Evolutionary conservation across 2,888 invertebrate species (phyloP), one percentile per base, ranked within the genome.

Genomic region (Deilephila porcellus): DNA sequence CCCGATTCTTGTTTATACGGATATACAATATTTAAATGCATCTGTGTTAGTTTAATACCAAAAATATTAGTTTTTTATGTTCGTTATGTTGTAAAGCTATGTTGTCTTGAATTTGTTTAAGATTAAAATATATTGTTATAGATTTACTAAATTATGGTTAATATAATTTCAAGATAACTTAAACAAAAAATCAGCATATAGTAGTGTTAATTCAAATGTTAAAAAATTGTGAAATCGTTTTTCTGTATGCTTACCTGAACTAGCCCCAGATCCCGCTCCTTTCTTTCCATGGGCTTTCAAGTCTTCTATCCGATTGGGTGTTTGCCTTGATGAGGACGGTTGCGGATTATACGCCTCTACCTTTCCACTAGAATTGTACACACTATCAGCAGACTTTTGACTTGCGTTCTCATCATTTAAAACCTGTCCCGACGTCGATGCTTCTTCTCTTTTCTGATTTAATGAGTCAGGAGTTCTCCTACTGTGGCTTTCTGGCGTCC

Each of bases 251-350:
- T 67, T 84, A 95, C 95, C 95, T 88, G 96, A 96, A 87, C 96
- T 96, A 45, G 96, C 96, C 5, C 95, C 96, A 17, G 96, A 96
- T 25, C 96, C 95, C 0, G 95, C 90, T 17, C 91, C 92, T 78
- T 94, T 94, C 80, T 93, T 94, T 14, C 93, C 92, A 74, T 91
- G 90, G 20, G 90, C 89, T 77, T 94, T 95, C 78, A 90, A 89
- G 86, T 92, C 95, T 90, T 94, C 94, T 87, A 94, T 93, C 78
- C 94, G 89, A 76, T 85, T 94, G 7, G 94, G 94, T 1, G 94
- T 90, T 74, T 92, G 90, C 82, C 93, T 87, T n/a, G 93, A 91
- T 0, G 95, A 95, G 1, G 95, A 93, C 0, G 94, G 93, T 71
- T 93, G 94, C n/a, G 93, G 92, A 74, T 88, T 89, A 75, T 89